A percentile compares a stretch with the other conserved stretches of the same genome.
phyloP scores from a whole-genome alignment of 2,888 invertebrate genomes.

The Polyommatus icarus region DNA sequence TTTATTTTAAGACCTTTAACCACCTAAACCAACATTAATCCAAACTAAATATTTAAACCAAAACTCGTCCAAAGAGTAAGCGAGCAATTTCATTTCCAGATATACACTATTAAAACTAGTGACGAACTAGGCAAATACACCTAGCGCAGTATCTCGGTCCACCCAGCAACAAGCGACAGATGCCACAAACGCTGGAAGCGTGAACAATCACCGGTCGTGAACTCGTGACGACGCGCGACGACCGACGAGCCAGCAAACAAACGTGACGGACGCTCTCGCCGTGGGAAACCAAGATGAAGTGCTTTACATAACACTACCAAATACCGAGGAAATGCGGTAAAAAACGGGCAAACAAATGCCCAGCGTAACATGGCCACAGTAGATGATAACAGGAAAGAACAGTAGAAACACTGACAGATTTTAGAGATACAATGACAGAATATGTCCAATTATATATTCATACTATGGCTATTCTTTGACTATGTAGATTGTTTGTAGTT shows the following conservation, averaged over 20 bases:
- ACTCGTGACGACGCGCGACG: constrained; percentile 7
- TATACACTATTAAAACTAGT: too few species aligned
- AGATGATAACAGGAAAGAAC: background rate
- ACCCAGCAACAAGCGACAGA: background rate
- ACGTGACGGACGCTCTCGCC: constrained; percentile 2
- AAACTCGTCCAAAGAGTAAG: background rate
- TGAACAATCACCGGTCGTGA: constrained; percentile 10
- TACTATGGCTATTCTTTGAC: too few species aligned
- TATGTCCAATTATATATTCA: too few species aligned
- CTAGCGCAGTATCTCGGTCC: background rate
- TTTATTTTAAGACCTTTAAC: background rate
- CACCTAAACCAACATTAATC: background rate
- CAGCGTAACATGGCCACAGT: background rate
- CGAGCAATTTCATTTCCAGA: background rate
- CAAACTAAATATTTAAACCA: too few species aligned
- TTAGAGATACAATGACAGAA: too few species aligned
- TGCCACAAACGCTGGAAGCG: constrained; percentile 14
- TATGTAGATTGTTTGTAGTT: too few species aligned
- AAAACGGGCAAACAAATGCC: background rate
- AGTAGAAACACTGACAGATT: too few species aligned
- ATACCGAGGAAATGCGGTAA: background rate
- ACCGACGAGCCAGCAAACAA: constrained; percentile 4
- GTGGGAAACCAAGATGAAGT: constrained; percentile 2
- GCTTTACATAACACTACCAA: background rate
- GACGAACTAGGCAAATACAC: background rate